phyloP scores from a whole-genome alignment of 2,113 vertebrate genomes.

The Semicossyphus pulcher region DNA sequence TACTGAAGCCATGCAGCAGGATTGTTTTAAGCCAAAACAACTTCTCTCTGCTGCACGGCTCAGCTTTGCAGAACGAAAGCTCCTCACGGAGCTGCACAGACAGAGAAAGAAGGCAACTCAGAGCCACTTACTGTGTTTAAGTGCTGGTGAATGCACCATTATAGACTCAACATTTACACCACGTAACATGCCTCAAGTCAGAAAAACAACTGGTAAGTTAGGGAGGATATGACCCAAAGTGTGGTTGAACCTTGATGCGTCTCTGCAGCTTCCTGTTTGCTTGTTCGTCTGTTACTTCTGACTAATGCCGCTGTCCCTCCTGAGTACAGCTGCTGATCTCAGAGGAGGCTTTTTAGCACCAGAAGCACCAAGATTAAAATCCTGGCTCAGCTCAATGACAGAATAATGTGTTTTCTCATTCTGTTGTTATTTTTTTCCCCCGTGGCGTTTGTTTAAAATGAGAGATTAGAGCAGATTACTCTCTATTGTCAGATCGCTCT shows the following conservation, averaged over 20 bases:
- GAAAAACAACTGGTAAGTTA: slow-evolving; percentile 37
- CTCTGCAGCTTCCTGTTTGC: slow-evolving; percentile 80
- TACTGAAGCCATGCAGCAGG: slow-evolving; percentile 1
- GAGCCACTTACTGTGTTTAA: background rate
- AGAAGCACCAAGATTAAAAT: background rate
- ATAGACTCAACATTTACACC: background rate
- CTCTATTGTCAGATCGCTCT: background rate
- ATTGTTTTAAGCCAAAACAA: background rate
- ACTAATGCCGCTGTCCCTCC: slow-evolving; percentile 32
- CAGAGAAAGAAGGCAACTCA: background rate
- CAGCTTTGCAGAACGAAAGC: slow-evolving; percentile 16
- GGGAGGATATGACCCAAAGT: slow-evolving; percentile 73
- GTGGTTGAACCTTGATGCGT: slow-evolving; percentile 52
- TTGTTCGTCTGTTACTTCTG: slow-evolving; percentile 11
- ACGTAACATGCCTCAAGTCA: background rate
- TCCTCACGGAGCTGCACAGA: background rate
- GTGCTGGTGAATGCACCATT: background rate
- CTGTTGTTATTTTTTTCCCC: background rate
- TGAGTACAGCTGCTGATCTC: background rate
- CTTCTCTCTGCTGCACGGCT: background rate
- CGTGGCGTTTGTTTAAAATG: background rate
- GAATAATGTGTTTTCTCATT: background rate
- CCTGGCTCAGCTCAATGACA: background rate
- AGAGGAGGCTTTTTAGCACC: background rate
- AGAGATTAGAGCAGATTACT: background rate